Base-by-base conservation (phyloP, 2,113 vertebrate genomes). In the Chaetops frenatus region DNA sequence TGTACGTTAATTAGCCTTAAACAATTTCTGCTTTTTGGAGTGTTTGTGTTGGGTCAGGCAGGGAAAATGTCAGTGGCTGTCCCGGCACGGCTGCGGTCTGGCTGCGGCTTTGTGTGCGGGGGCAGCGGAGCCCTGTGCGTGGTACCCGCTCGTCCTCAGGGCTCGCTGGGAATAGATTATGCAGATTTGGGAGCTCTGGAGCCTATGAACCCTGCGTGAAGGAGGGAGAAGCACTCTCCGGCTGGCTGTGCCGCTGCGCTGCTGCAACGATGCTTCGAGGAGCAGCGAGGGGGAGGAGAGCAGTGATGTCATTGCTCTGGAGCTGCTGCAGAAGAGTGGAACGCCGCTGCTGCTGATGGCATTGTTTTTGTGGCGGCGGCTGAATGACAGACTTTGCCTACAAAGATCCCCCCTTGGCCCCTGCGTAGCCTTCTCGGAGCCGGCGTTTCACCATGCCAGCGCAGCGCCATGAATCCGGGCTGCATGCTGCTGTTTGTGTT, bases 401-500 rank as follows among this genome's bases (percentile, higher is more conserved):
- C 98, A 97, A 92, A 97, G 98, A 97, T 95, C 92, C 91, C 85
- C 96, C 95, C 96, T 92, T 87, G 84, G 97, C 96, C 97, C 94
- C 95, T 24, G 94, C 60, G 92, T 98, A 97, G 97, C 96, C 91
- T 51, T 85, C 92, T 70, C 53, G 96, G 96, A 97, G 91, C 97
- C 97, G 97, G 98, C 95, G 88, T 96, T 97, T 97, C 98, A 98
- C 98, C 98, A 98, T 98, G 98, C 98, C 98, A 97, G 98, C 98
- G 44, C 98, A 98, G 98, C 98, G 98, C 98, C 99, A 99, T 99
- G 99, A 99, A 98, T 98, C 99, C 99, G 94, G 98, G 99, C 96
- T 99, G 99, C 98, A 99, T 99, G 99, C 99, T 99, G 98, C 99
- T 99, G 94, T 99, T 99, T 98, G 99, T 99, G 97, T 99, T 99